Evolutionary conservation across 2,113 vertebrate species (phyloP), one percentile per base, ranked within the genome.

Genomic region (Megalops atlanticus): DNA sequence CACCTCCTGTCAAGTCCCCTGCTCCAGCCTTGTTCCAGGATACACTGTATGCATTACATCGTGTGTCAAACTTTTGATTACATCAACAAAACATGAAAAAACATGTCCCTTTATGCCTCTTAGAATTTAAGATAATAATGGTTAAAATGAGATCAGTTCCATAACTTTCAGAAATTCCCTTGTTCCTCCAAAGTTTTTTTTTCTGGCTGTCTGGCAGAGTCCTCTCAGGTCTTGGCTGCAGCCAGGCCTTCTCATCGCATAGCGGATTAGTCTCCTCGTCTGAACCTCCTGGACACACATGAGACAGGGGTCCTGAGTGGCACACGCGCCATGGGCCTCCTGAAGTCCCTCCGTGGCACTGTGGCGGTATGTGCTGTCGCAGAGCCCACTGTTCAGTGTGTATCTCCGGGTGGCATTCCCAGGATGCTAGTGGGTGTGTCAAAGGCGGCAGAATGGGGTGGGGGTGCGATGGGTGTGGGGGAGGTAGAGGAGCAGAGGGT

Each of bases 221-320:
- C 76, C 77, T 76, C 45, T 45, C 36, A 58, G 79, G 85, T 76
- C 83, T 91, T 91, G 92, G 91, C 89, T 88, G 84, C 70, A 70
- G 80, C 69, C 83, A 77, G 86, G 80, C 74, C 89, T 82, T 89
- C 87, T 93, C 92, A 92, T 92, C 92, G 81, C 88, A 81, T 86
- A 80, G 72, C 89, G 91, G 93, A 93, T 94, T 93, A 92, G 89
- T 81, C 85, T 86, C 85, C 87, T 84, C 86, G 86, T 93, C 90
- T 92, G 90, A 91, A 88, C 82, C 87, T 88, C 90, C 91, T 92
- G 91, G 90, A 88, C 69, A 74, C 80, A 92, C 90, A 91, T 92
- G 85, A 92, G 90, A 92, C 87, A 40, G 84, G 83, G 83, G 78
- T 81, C 84, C 87, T 88, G 88, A 89, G 88, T 88, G 89, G 89